These are phyloP conservation scores for Nanorana parkeri DNA, from an alignment of 2,113 vertebrate species.

Conservation along the genomic window DNA sequence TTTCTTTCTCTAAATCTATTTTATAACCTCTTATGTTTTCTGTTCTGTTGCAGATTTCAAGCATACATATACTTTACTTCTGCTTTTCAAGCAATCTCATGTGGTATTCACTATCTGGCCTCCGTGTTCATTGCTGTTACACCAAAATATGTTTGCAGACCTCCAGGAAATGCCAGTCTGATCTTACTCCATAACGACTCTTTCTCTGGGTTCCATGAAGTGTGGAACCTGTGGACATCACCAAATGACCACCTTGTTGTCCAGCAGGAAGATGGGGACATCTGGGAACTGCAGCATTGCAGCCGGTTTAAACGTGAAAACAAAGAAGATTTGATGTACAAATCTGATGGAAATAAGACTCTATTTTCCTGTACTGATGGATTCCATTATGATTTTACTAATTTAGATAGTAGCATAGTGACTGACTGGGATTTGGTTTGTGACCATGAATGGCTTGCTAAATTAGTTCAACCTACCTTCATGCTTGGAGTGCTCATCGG, in stretches of 20 bases:
- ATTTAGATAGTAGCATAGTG: constrained; percentile 85
- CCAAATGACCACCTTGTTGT: constrained; percentile 74
- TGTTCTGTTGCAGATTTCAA: constrained; percentile 81
- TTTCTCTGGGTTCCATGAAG: constrained; percentile 70
- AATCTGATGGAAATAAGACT: constrained; percentile 80
- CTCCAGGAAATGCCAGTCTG: constrained; percentile 78
- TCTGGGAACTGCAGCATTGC: constrained; percentile 91
- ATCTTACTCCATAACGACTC: constrained; percentile 79
- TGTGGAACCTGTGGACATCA: constrained; percentile 74
- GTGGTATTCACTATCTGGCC: constrained; percentile 92
- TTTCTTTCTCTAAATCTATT: too few species aligned
- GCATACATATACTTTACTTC: constrained; percentile 87
- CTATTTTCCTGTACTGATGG: constrained; percentile 73
- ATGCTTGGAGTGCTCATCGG: constrained; percentile 92
- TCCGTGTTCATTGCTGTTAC: constrained; percentile 89
- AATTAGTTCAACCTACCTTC: constrained; percentile 87
- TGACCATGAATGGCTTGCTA: constrained; percentile 86
- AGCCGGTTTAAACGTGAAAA: constrained; percentile 70
- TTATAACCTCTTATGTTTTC: neutral
- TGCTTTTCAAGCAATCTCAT: constrained; percentile 87
- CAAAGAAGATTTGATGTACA: constrained; percentile 65
- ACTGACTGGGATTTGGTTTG: constrained; percentile 91
- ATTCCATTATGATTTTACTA: constrained; percentile 81
- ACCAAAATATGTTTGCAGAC: constrained; percentile 81
- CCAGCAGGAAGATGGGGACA: constrained; percentile 75